A percentile compares a stretch with the other conserved stretches of the same genome.
phyloP scores from a whole-genome alignment of 2,888 invertebrate genomes.

The Horisme vitalbata region DNA sequence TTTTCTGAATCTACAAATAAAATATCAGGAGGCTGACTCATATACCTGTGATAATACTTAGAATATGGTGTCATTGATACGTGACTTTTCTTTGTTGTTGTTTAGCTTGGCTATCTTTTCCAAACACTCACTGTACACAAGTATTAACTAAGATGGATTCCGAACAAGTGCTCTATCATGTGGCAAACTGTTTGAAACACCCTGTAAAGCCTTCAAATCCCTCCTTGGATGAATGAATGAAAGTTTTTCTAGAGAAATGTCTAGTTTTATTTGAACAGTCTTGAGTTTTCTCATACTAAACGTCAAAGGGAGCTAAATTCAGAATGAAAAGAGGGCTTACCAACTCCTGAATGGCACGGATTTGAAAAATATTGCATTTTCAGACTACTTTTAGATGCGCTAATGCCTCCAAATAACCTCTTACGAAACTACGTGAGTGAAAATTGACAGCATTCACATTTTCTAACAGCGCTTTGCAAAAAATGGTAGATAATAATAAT shows the following conservation, averaged over 20 bases:
- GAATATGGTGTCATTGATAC: no score
- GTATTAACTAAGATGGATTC: constrained; percentile 3
- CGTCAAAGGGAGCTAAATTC: background rate
- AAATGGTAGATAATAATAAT: no score
- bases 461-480: no score
- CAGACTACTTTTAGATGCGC: background rate
- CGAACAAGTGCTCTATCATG: constrained; percentile 15
- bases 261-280: constrained; percentile 4
- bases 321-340: constrained; percentile 2
- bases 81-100: no score
- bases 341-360: background rate
- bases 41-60: no score
- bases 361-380: background rate
- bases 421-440: no score
- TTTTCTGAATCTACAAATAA: no score
- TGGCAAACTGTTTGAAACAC: constrained; percentile 19
- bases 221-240: background rate
- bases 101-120: constrained; percentile 10
- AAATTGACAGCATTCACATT: no score
- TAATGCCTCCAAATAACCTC: no score
- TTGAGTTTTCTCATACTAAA: background rate
- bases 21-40: no score
- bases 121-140: constrained; percentile 6
- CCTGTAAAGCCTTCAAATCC: constrained; percentile 11
- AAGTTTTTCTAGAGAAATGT: constrained; percentile 6